Base-by-base conservation (phyloP, 1,140 invertebrate species). In the Limonius californicus region DNA sequence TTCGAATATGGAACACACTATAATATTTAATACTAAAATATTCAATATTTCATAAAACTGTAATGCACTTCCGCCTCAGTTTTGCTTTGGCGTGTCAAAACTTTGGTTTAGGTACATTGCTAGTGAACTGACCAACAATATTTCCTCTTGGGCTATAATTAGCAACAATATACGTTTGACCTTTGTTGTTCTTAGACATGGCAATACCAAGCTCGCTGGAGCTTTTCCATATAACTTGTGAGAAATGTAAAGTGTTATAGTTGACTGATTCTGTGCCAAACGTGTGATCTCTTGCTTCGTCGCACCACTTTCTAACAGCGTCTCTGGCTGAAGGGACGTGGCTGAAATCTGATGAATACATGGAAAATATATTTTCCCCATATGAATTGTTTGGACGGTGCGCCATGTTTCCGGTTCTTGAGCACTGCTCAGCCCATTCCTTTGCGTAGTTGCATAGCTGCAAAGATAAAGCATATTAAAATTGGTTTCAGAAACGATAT, bases 121-220 rank as follows among this genome's bases (percentile, higher is more conserved):
- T 83, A 0, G 77, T 70, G 66, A 91, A 93, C 55, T 85, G 82
- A 0, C 88, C 88, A 7, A 88, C 78, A 56, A 86, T 84, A 70
- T 94, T 94, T 23, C 91, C 90, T n/a, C 89, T 82, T n/a, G 91
- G 90, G 76, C 84, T 82, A 65, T 93, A 93, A 76, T 91, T 90
- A 0, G 87, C 87, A 0, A 93, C 90, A 0, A 93, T 84, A 43
- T 85, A 76, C 76, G 85, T 64, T 78, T 85, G 74, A 74, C 82
- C n/a, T 59, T 70, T 73, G 23, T 79, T 78, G 59, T 81, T 86
- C 69, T 85, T 86, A 9, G 89, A 88, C 66, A 83, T 82, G 1
- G 86, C 91, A 6, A 93, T 84, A 0, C 91, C 91, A 63, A 93
- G 76, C 71, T 91, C 85, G 62, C 76, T 83, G 0, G 83, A 86